These are phyloP conservation scores for Ciconia boyciana DNA, from an alignment of 2,113 vertebrate species.

Conservation along the genomic window DNA sequence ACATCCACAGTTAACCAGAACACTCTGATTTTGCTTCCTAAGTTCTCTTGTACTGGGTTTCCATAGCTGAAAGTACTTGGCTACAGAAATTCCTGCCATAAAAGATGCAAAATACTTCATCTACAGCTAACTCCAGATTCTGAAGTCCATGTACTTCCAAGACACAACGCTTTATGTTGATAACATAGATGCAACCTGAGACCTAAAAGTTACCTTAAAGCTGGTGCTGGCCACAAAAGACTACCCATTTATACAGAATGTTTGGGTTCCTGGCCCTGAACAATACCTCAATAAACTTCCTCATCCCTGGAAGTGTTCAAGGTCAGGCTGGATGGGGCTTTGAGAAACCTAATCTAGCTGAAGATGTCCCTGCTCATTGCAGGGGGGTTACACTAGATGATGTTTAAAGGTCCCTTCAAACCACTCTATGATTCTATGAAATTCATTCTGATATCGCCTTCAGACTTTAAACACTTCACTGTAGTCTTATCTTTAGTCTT, in stretches of 20 bases:
- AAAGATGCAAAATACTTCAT: neutral
- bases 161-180: neutral
- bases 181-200: neutral
- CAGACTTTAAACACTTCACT: neutral
- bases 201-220: neutral
- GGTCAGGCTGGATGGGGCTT: rapidly evolving
- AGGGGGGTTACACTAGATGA: neutral
- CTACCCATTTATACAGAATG: neutral
- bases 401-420: neutral
- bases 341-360: neutral
- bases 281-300: neutral
- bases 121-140: neutral
- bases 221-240: neutral
- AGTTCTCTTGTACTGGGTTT: neutral
- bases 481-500: neutral
- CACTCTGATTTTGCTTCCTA: neutral
- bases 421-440: neutral
- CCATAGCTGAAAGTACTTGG: neutral
- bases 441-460: neutral
- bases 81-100: neutral
- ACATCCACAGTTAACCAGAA: neutral
- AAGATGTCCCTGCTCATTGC: neutral
- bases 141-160: neutral
- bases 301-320: neutral
- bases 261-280: neutral